Evolutionary conservation across 2,113 vertebrate genomes (phyloP).

Genomic region (Bostrychus sinensis): DNA sequence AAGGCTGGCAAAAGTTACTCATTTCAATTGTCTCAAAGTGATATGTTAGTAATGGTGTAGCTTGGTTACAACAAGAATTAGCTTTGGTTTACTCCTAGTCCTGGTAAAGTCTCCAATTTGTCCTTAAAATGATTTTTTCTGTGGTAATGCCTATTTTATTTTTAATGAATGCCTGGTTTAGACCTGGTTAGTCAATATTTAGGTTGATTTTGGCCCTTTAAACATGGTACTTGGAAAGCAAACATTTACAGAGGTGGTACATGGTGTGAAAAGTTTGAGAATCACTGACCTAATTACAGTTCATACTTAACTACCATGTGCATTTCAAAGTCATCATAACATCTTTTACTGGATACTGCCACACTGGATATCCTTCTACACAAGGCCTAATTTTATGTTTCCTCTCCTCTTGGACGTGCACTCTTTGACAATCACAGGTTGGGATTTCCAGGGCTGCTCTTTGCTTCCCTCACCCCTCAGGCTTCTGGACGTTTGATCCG

Average conservation of each 20-base stretch:
- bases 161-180: no score
- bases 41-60: not conserved
- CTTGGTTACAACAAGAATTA: constrained; percentile 4
- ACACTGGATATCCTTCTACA: constrained; percentile 51
- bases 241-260: not conserved
- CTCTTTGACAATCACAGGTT: constrained; percentile 63
- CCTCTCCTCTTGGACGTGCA: constrained; percentile 58
- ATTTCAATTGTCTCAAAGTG: constrained; percentile 29
- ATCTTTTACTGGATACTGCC: constrained; percentile 7
- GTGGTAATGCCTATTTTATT: no score
- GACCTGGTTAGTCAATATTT: no score
- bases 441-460: constrained; percentile 47
- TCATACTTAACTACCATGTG: constrained; percentile 36
- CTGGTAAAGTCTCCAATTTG: not conserved
- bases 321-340: constrained; percentile 20
- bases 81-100: no score
- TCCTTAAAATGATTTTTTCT: not conserved
- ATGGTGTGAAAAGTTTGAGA: not conserved
- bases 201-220: no score
- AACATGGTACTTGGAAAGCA: no score
- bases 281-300: no score
- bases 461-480: not conserved
- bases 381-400: constrained; percentile 62
- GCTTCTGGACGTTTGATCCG: constrained; percentile 66
- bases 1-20: constrained; percentile 11